Evolutionary conservation across 2,888 invertebrate genomes (phyloP).

Genomic region (Hipparchia semele): DNA sequence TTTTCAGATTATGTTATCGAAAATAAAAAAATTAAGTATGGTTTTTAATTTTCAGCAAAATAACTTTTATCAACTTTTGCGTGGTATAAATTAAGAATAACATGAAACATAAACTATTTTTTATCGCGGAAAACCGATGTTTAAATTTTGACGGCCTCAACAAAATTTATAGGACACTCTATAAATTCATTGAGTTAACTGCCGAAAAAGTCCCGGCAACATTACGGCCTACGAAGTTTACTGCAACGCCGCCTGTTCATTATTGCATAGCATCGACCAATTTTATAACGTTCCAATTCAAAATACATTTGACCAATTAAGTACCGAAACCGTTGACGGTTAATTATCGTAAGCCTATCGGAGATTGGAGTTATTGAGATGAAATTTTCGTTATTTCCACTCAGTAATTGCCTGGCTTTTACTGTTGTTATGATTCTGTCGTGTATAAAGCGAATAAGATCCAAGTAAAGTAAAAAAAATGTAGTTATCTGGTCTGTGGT

Average conservation of each 20-base stretch:
- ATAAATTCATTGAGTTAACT: constrained; percentile 50
- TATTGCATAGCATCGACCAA: constrained; percentile 62
- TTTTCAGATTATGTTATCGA: too few species aligned
- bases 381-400: constrained; percentile 37
- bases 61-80: too few species aligned
- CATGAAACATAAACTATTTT: too few species aligned
- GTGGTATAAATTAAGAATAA: too few species aligned
- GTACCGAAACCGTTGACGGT: constrained; percentile 56
- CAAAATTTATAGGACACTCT: background rate
- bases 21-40: too few species aligned
- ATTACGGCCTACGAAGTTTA: constrained; percentile 78
- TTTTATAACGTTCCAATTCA: constrained; percentile 73
- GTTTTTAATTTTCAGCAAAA: too few species aligned
- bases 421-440: constrained; percentile 21
- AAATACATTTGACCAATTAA: constrained; percentile 73
- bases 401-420: constrained; percentile 28
- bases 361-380: constrained; percentile 44
- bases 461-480: too few species aligned
- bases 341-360: constrained; percentile 55
- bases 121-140: background rate
- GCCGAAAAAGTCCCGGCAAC: constrained; percentile 73
- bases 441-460: too few species aligned
- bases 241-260: constrained; percentile 74
- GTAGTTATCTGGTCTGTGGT: too few species aligned
- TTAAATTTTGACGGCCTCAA: background rate